Evolutionary conservation across 2,888 invertebrate species (phyloP).

Genomic region (Timandra comae): DNA sequence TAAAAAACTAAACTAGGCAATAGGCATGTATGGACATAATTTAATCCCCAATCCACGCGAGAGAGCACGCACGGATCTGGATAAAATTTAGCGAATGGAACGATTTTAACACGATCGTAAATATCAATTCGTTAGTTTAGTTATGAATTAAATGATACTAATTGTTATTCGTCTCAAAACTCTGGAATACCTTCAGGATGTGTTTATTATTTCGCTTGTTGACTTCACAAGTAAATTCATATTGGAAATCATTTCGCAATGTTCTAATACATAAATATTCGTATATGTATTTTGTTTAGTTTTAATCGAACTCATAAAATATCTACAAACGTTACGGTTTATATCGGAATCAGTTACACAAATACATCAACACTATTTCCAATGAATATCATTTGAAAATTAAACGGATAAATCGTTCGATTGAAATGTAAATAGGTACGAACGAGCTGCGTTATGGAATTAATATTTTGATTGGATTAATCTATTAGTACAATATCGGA

Average conservation of each 20-base stretch:
- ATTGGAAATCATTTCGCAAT: too few species aligned
- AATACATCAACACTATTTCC: conserved; percentile 26
- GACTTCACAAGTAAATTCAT: too few species aligned
- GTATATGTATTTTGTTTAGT: too few species aligned
- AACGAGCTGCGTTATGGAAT: conserved; percentile 58
- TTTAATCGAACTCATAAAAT: neutral
- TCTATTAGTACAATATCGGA: conserved; percentile 67
- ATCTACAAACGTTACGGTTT: conserved; percentile 5
- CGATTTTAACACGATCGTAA: too few species aligned
- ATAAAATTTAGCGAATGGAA: too few species aligned
- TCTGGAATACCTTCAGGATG: too few species aligned
- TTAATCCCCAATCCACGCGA: conserved; percentile 53
- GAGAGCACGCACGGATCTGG: conserved; percentile 56
- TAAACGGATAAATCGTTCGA: conserved; percentile 52
- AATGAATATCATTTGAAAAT: conserved; percentile 48
- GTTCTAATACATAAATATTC: too few species aligned
- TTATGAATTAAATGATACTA: too few species aligned
- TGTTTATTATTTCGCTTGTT: too few species aligned
- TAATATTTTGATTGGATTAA: conserved; percentile 75
- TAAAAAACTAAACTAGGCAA: neutral
- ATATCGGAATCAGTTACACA: conserved; percentile 18
- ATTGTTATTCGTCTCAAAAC: too few species aligned
- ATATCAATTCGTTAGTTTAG: too few species aligned
- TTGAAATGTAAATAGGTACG: conserved; percentile 63
- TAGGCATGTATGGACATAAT: conserved; percentile 22